A percentile compares a stretch with the other conserved stretches of the same genome.
phyloP scores from a whole-genome alignment of 2,888 invertebrate species.

The Cremastobaeus sp. region DNA sequence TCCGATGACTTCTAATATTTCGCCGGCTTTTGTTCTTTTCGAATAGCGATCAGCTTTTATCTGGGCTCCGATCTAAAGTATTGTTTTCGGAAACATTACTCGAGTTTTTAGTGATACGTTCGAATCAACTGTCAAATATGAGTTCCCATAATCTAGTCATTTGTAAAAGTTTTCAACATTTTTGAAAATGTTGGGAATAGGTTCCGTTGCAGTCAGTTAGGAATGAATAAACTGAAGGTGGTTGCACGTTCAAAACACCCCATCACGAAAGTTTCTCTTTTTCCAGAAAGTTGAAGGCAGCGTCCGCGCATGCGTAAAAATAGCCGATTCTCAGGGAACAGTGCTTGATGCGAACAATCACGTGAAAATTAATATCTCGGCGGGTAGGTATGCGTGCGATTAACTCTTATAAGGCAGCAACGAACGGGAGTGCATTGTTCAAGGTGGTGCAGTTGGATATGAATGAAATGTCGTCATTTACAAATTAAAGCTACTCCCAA shows the following conservation, averaged over 20 bases:
- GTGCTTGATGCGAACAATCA: no score
- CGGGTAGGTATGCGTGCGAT: no score
- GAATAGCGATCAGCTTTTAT: slow-evolving; percentile 41
- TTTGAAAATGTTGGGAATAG: no score
- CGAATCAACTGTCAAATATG: slow-evolving; percentile 10
- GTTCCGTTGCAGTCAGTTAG: no score
- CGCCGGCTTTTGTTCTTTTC: slow-evolving; percentile 44
- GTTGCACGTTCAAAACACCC: no score
- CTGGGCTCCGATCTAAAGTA: slow-evolving; percentile 30
- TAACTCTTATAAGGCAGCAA: slow-evolving; percentile 28
- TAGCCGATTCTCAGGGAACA: no score
- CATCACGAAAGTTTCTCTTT: no score
- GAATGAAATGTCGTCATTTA: slow-evolving; percentile 66
- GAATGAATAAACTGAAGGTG: no score
- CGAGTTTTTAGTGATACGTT: slow-evolving; percentile 22
- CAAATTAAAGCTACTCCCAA: slow-evolving; percentile 68
- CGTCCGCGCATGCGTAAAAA: no score
- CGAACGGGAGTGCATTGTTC: slow-evolving; percentile 50
- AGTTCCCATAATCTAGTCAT: slow-evolving; percentile 17
- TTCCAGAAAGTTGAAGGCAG: no score
- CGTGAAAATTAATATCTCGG: slow-evolving; percentile 10
- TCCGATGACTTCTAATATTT: slow-evolving; percentile 49
- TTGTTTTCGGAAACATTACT: slow-evolving; percentile 40
- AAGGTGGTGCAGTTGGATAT: slow-evolving; percentile 39
- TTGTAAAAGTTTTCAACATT: no score